A percentile compares a stretch with the other conserved stretches of the same genome.
These are phyloP conservation scores for Squalus acanthias DNA, from an alignment of 2,797 vertebrate species.

Conservation along the genomic window DNA sequence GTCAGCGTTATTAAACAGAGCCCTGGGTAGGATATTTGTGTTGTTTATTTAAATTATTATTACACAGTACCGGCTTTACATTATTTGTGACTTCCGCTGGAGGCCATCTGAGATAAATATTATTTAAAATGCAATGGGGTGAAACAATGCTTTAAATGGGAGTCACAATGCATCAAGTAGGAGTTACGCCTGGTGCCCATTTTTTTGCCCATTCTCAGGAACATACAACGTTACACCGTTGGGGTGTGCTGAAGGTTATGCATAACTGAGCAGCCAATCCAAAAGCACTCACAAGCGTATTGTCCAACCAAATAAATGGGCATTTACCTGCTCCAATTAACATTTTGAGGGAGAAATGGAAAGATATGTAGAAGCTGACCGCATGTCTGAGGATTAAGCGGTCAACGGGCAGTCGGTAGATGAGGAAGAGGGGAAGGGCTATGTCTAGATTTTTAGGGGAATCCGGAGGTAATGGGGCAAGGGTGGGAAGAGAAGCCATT, in stretches of 20 bases:
- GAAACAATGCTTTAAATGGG: not conserved
- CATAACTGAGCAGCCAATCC: not conserved
- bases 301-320: not conserved
- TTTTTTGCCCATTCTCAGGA: not conserved
- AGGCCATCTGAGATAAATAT: not conserved
- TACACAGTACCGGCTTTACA: not conserved
- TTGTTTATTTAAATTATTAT: conserved; percentile 21
- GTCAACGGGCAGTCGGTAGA: not conserved
- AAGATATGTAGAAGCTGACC: not conserved
- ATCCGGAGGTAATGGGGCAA: not conserved
- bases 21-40: not conserved
- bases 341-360: not conserved
- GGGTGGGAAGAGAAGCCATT: not conserved
- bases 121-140: not conserved
- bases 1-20: conserved; percentile 15
- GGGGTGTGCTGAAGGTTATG: not conserved
- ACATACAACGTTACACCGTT: not conserved
- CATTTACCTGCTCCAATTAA: not conserved
- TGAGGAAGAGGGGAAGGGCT: not conserved
- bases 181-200: no score
- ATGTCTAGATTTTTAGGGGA: not conserved
- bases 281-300: not conserved
- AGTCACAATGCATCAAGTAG: not conserved
- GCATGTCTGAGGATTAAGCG: not conserved
- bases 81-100: not conserved